These are phyloP conservation scores for Julus scanicus DNA, from an alignment of 2,888 invertebrate species.

Conservation along the genomic window DNA sequence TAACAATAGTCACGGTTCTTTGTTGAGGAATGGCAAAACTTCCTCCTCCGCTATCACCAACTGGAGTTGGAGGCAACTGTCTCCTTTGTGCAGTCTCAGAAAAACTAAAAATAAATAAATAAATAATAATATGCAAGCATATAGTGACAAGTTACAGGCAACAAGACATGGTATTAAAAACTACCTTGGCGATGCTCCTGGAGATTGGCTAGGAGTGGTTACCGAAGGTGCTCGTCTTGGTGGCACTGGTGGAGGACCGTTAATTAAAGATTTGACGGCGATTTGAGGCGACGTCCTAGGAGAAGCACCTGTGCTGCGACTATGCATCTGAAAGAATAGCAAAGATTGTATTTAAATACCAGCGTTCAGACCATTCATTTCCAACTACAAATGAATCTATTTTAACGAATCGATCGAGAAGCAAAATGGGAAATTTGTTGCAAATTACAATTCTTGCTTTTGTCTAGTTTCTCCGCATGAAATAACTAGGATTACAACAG, in stretches of 20 bases:
- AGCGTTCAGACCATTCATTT: not conserved
- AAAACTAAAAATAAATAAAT: not conserved
- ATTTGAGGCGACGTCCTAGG: conserved; percentile 72
- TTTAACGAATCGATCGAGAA: too few species aligned
- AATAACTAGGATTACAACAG: not conserved
- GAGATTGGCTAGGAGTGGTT: conserved; percentile 64
- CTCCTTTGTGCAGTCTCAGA: conserved; percentile 1
- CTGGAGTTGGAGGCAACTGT: conserved; percentile 55
- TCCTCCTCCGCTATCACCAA: not conserved
- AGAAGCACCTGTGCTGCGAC: conserved; percentile 65
- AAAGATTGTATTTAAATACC: conserved; percentile 48
- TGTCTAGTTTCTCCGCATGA: not conserved
- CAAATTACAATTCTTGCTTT: too few species aligned
- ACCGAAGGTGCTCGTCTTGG: conserved; percentile 67
- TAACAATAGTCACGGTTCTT: conserved; percentile 54
- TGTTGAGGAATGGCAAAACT: conserved; percentile 41
- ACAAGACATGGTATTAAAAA: not conserved
- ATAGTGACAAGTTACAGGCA: not conserved
- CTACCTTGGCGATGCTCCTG: conserved; percentile 64
- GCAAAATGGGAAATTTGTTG: too few species aligned
- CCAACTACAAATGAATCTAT: too few species aligned
- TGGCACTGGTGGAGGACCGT: conserved; percentile 73
- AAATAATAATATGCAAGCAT: not conserved
- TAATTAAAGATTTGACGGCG: conserved; percentile 61
- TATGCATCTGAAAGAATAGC: conserved; percentile 53